Evolutionary conservation across 1,140 invertebrate genomes (phyloP).

Genomic region (Triops cancriformis): DNA sequence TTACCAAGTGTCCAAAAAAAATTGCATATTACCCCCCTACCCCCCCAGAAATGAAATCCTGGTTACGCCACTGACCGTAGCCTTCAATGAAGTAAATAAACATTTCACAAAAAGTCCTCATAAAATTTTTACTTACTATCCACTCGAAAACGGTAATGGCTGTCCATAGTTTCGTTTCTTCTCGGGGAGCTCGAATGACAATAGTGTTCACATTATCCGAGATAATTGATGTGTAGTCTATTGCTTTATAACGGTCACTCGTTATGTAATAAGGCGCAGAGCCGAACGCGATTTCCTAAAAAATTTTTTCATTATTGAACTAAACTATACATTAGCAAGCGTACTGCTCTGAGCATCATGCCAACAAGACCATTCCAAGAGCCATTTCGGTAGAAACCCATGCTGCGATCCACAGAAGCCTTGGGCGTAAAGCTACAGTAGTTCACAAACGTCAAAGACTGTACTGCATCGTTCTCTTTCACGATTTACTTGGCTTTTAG

Average conservation of each 20-base stretch:
- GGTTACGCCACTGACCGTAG: too few relatives aligned
- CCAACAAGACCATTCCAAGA: background rate
- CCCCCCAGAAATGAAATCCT: too few relatives aligned
- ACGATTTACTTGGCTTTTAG: background rate
- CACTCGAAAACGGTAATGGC: background rate
- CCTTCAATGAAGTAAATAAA: too few relatives aligned
- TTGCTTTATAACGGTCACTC: background rate
- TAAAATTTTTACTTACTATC: background rate
- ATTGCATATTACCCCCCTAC: too few relatives aligned
- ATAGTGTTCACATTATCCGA: background rate
- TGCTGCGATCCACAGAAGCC: background rate
- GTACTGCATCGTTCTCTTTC: background rate
- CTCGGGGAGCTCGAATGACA: background rate
- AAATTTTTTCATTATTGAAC: too few relatives aligned
- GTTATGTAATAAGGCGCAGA: background rate
- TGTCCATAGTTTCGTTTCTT: background rate
- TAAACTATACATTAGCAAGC: background rate
- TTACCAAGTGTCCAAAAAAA: too few relatives aligned
- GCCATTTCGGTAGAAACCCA: background rate
- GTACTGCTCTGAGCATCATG: background rate
- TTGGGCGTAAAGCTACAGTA: background rate
- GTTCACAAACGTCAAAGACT: too few relatives aligned
- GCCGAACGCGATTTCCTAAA: background rate
- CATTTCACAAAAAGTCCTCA: too few relatives aligned
- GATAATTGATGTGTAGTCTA: background rate